Evolutionary conservation across 2,888 invertebrate species (phyloP), one percentile per base, ranked within the genome.

Genomic region (Euplagia quadripunctaria): DNA sequence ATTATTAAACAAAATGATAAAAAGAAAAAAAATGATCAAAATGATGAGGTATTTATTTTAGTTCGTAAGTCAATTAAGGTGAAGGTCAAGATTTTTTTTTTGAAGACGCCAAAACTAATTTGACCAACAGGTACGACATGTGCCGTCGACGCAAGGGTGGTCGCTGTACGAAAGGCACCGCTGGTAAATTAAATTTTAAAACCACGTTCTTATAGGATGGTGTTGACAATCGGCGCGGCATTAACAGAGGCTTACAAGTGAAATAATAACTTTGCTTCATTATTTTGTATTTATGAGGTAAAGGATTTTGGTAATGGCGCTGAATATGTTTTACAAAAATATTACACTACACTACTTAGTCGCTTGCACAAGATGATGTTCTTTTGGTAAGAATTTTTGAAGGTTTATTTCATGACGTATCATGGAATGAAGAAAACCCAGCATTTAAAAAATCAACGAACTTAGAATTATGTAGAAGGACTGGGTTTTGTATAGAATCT

Each of bases 141-240:
- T 99, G 99, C 97, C 98, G 99, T 92, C 97, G 98, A 94, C 97
- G 98, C 96, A 98, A 98, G 97, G 99, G 98, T 96, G 99, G 99
- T 95, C 98, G 98, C 96, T 99, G 99, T 97, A 99, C 99, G 93
- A 98, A 99, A 97, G 99, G 99, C 97, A 99, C 99, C 96, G 99
- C 99, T 96, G 99, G 99, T 99, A 98, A 98, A 97, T 96, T 91
- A 86, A 88, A 90, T 92, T 92, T 90, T 88, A 90, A 90, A 86
- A 86, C 90, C 88, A 86, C 88, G 85, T 85, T 89, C 88, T 88
- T 86, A 82, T 87, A 92, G 89, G 89, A 89, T 90, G 94, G 94
- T 93, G 87, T 87, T 88, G 79, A 79, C 79, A 83, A 79, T 73
- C 74, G 85, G 87, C 87, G 90, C 93, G 90, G 92, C 92, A 94